A percentile compares a stretch with the other conserved stretches of the same genome.
Conservation (phyloP, 2,113 vertebrate genomes). For the Scophthalmus maximus region DNA sequence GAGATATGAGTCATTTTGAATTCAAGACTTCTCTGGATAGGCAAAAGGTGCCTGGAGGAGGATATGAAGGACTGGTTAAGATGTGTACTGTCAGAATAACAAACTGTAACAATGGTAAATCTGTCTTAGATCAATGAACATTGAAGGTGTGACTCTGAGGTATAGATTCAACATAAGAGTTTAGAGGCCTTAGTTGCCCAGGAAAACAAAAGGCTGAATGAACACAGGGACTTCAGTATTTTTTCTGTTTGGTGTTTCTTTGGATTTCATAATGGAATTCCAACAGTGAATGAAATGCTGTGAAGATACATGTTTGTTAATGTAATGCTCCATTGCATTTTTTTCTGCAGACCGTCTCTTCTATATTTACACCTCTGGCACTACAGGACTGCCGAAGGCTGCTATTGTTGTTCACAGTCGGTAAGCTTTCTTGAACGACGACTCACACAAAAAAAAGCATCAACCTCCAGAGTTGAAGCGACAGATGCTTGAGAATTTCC, state of each 20-base stretch:
- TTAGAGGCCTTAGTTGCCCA: not conserved
- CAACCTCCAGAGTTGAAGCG: not conserved
- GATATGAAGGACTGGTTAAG: not conserved
- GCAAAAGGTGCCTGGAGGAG: conserved; percentile 3
- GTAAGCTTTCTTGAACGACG: conserved; percentile 71
- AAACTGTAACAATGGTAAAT: not conserved
- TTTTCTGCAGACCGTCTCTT: conserved; percentile 86
- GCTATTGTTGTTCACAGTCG: conserved; percentile 93
- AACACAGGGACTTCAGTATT: too few species aligned
- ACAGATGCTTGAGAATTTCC: conserved; percentile 9
- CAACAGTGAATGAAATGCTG: conserved; percentile 3
- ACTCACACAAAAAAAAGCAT: not conserved
- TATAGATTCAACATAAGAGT: not conserved
- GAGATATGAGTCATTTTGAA: conserved; percentile 17
- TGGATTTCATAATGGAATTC: not conserved
- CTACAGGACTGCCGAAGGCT: conserved; percentile 91
- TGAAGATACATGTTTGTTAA: not conserved
- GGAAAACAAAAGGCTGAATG: not conserved
- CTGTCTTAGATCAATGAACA: conserved; percentile 1
- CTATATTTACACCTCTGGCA: conserved; percentile 94
- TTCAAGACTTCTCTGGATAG: conserved; percentile 12
- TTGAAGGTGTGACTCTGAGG: conserved; percentile 9
- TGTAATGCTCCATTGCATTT: conserved; percentile 16
- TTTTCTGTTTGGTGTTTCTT: not conserved
- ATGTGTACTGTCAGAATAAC: conserved; percentile 10